Conservation (phyloP, 2,113 vertebrate genomes). For the Acinonyx jubatus region DNA sequence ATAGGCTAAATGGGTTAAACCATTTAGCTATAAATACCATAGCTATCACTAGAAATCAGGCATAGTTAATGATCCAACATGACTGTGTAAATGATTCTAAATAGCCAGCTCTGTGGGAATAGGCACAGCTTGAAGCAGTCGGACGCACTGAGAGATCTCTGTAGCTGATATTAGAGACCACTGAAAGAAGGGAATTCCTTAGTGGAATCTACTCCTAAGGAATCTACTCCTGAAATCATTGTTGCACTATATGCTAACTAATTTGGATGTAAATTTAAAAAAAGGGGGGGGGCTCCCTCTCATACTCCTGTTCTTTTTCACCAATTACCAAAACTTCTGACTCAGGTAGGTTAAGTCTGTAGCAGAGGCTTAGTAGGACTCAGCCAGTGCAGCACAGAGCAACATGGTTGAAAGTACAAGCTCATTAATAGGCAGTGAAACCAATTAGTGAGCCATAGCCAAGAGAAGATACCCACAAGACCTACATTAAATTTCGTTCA, state of each 20-base stretch:
- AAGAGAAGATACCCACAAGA: not conserved
- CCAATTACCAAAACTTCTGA: not conserved
- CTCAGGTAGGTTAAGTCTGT: not conserved
- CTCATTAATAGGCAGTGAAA: not conserved
- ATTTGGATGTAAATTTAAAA: too few relatives aligned
- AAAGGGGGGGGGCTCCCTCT: too few relatives aligned
- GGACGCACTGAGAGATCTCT: fast-evolving
- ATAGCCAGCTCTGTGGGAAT: not conserved
- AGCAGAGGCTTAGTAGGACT: not conserved
- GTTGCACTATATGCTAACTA: too few relatives aligned
- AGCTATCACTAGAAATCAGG: not conserved
- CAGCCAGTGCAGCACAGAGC: not conserved
- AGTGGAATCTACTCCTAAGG: too few relatives aligned
- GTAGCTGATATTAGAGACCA: not conserved
- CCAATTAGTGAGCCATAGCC: not conserved
- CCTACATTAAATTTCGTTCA: not conserved
- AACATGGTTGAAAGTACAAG: not conserved
- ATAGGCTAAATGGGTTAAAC: too few relatives aligned
- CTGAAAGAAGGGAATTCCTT: not conserved
- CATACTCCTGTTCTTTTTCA: not conserved
- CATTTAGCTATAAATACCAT: not conserved
- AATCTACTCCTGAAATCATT: too few relatives aligned
- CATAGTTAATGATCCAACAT: not conserved
- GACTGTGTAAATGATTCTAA: not conserved
- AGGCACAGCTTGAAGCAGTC: not conserved